A percentile compares a stretch with the other conserved stretches of the same genome.
phyloP scores from a whole-genome alignment of 2,113 vertebrate species.

The Tiliqua scincoides region DNA sequence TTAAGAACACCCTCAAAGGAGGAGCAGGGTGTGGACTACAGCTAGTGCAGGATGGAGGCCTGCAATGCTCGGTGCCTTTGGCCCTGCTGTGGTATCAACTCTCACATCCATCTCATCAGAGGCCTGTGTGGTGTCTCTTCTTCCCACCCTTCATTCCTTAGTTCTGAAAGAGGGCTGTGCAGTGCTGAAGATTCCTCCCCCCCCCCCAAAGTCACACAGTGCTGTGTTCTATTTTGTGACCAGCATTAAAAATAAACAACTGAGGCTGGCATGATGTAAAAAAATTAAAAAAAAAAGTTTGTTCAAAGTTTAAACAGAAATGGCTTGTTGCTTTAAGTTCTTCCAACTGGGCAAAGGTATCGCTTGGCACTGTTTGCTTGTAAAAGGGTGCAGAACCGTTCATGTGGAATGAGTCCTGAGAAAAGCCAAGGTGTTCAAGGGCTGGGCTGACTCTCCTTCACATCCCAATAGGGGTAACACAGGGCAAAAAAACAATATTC shows the following conservation, averaged over 20 bases:
- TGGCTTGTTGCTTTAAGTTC: slow-evolving; percentile 34
- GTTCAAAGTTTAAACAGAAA: slow-evolving; percentile 52
- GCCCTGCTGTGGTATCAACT: slow-evolving; percentile 40
- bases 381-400: too few relatives aligned
- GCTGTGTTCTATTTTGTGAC: slow-evolving; percentile 70
- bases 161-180: slow-evolving; percentile 56
- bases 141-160: slow-evolving; percentile 52
- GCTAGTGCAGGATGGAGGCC: slow-evolving; percentile 16
- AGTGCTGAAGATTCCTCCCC: slow-evolving; percentile 58
- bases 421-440: too few relatives aligned
- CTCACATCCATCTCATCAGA: slow-evolving; percentile 55
- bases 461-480: too few relatives aligned
- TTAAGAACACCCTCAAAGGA: slow-evolving; percentile 46
- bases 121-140: slow-evolving; percentile 41
- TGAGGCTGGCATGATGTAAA: slow-evolving; percentile 67
- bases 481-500: too few relatives aligned
- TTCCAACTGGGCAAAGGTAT: not conserved
- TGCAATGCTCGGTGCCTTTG: slow-evolving; percentile 25
- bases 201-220: slow-evolving; percentile 36
- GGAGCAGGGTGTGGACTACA: slow-evolving; percentile 46
- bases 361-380: too few relatives aligned
- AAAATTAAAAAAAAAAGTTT: slow-evolving; percentile 75
- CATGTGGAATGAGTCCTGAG: too few relatives aligned
- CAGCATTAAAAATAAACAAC: slow-evolving; percentile 67
- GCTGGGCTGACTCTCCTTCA: too few relatives aligned